Base-by-base conservation (phyloP, 2,888 invertebrate species). In the Myopa tessellatipennis region DNA sequence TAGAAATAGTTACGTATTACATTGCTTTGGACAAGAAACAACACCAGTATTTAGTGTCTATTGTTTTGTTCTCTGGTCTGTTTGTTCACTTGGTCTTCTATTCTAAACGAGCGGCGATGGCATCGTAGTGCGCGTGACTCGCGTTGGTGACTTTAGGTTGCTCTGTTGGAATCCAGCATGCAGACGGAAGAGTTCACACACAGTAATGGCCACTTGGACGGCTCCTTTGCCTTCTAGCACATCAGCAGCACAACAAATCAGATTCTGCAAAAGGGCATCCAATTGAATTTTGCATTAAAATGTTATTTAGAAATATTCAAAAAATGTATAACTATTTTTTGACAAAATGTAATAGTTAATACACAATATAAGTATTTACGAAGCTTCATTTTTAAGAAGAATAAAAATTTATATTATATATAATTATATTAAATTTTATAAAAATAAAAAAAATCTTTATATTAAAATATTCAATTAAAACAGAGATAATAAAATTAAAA, bases 141-240 rank as follows among this genome's bases (percentile, higher is more conserved):
- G 81, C 63, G 88, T 88, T 63, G 88, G 88, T 74, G 88, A 88
- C 80, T 87, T 87, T 50, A 84, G 84, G 65, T 78, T 74, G 68
- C 67, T 77, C 34, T 74, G 74, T 26, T 75, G 75, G 10, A 60
- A 75, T 73, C 82, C 83, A 74, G 91, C 90, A 83, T 94, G 92
- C 87, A 95, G 92, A 80, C 94, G 91, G 73, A 96, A 91, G 18
- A 97, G 90, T 88, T 96, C 96, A 2, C 94, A 93, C 36, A 97
- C 96, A 0, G 97, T 97, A 81, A 96, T 94, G 71, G 97, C 96
- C 38, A 97, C 94, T 87, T 96, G 94, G 3, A 96, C 95, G 16
- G 95, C 92, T 1, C 95, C 95, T 87, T 96, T 94, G 77, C 96
- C 96, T 90, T 97, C 97, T 67, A 98, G 90, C n/a, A 98, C 95